phyloP scores from a whole-genome alignment of 2,888 invertebrate genomes.

The Mactromeris polynyma region DNA sequence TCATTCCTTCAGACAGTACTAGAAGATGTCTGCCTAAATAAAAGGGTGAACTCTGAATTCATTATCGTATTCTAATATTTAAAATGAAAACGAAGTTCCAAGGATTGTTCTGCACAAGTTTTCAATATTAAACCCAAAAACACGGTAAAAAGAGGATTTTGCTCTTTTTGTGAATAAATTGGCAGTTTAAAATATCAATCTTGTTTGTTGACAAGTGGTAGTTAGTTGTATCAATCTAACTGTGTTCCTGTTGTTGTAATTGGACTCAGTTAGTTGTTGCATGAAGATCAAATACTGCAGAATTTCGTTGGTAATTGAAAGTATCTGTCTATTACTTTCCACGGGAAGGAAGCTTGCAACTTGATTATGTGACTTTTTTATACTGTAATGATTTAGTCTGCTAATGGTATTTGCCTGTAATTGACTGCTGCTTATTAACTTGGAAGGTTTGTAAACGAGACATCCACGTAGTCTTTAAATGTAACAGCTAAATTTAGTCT shows the following conservation, averaged over 20 bases:
- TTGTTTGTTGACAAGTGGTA: neutral
- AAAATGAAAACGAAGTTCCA: neutral
- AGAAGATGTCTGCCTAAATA: neutral
- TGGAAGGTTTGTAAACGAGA: no score
- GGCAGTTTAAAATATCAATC: conserved; percentile 8
- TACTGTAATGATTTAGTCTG: neutral
- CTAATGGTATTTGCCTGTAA: neutral
- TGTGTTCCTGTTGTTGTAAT: neutral
- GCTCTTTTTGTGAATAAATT: neutral
- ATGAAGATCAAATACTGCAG: neutral
- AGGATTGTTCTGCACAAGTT: neutral
- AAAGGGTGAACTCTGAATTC: neutral
- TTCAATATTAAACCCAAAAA: neutral
- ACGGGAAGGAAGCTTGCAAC: neutral
- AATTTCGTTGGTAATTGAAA: conserved; percentile 19
- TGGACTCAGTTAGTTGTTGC: conserved; percentile 19
- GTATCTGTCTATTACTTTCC: neutral
- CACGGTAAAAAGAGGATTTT: neutral
- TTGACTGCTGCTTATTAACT: neutral
- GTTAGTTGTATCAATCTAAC: neutral
- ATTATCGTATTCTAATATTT: conserved; percentile 7
- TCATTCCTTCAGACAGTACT: neutral
- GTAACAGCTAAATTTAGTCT: no score
- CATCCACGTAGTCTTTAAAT: no score
- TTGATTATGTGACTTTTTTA: neutral